Conservation (phyloP, 2,113 vertebrate species). For the Chitala chitala region DNA sequence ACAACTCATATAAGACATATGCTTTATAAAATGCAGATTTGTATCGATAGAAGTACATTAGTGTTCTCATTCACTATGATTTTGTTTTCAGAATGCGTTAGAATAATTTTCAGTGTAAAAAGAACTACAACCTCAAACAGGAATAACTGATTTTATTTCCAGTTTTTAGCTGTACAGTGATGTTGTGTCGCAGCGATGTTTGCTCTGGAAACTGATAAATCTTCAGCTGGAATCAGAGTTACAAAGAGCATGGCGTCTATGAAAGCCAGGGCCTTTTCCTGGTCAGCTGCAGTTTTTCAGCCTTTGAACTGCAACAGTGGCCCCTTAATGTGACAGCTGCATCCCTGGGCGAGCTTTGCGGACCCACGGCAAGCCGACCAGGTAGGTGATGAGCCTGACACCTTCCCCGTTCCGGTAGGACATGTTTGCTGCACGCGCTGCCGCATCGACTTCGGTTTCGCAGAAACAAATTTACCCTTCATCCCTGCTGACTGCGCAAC, state of each 20-base stretch:
- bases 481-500: constrained; percentile 55
- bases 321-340: constrained; percentile 70
- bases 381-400: constrained; percentile 69
- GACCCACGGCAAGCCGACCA: constrained; percentile 56
- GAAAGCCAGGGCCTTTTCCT: constrained; percentile 72
- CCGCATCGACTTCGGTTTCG: constrained; percentile 61
- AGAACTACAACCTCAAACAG: constrained; percentile 49
- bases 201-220: background rate
- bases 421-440: constrained; percentile 61
- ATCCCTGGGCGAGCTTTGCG: constrained; percentile 64
- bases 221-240: constrained; percentile 48
- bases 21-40: too few species aligned
- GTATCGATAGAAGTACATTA: too few species aligned
- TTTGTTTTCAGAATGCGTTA: too few species aligned
- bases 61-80: too few species aligned
- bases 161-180: too few species aligned
- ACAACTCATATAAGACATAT: too few species aligned
- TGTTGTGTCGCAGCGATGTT: too few species aligned
- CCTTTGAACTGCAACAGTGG: constrained; percentile 66
- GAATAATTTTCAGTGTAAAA: too few species aligned
- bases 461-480: constrained; percentile 66
- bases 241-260: constrained; percentile 58
- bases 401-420: constrained; percentile 59
- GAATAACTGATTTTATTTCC: too few species aligned
- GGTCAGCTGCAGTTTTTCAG: constrained; percentile 58